phyloP scores from a whole-genome alignment of 2,113 vertebrate genomes.

The Muntiacus reevesi region DNA sequence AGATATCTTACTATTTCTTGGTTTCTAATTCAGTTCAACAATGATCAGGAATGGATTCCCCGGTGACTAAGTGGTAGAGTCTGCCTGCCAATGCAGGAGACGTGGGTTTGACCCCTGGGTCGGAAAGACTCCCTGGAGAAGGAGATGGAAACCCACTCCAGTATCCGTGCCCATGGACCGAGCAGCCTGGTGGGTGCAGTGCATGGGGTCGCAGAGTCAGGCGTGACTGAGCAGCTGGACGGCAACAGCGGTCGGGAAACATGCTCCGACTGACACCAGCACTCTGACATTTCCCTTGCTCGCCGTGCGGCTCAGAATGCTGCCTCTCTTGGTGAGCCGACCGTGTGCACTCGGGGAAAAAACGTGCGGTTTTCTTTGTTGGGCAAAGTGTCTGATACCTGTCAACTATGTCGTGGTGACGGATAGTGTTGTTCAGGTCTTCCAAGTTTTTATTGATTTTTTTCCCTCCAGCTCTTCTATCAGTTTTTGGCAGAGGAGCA shows the following conservation, averaged over 20 bases:
- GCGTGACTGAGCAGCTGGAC: fast-evolving
- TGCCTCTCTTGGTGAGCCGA: no score
- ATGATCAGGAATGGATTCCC: neutral
- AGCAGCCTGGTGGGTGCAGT: neutral
- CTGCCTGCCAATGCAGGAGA: neutral
- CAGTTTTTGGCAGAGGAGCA: neutral
- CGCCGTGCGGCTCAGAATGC: neutral
- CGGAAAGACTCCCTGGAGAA: neutral
- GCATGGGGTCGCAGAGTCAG: neutral
- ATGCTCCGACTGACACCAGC: neutral
- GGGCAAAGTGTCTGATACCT: fast-evolving
- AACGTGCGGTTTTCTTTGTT: neutral
- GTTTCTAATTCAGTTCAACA: neutral
- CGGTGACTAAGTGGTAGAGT: fast-evolving
- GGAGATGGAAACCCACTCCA: neutral
- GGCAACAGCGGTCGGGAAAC: neutral
- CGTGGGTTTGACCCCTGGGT: neutral
- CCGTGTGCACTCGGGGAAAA: fast-evolving
- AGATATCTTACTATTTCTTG: neutral
- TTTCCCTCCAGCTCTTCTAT: no score
- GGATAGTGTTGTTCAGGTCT: neutral
- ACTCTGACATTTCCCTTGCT: neutral
- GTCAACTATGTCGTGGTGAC: neutral
- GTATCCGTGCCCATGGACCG: neutral
- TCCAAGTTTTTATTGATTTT: neutral